Percentiles rank a stretch among this genome's conserved stretches.
These are phyloP conservation scores for Chalcosyrphus nemorum DNA, from an alignment of 2,888 invertebrate species.

Conservation along the genomic window DNA sequence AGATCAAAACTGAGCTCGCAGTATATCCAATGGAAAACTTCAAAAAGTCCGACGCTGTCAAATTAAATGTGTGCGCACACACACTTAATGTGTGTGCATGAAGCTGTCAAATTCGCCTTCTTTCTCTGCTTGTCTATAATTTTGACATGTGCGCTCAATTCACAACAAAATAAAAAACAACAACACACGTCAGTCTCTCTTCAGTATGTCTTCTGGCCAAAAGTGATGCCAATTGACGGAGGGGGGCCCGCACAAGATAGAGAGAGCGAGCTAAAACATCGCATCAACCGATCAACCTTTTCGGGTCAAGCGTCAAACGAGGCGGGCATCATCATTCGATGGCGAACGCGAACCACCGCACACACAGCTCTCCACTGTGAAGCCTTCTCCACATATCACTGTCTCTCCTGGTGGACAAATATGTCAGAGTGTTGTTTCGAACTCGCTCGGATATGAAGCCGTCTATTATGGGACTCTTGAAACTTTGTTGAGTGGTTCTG, in stretches of 20 bases:
- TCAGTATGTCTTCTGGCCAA: slow-evolving; percentile 25
- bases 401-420: slow-evolving; percentile 39
- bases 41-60: slow-evolving; percentile 29
- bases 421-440: slow-evolving; percentile 41
- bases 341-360: slow-evolving; percentile 28
- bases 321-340: slow-evolving; percentile 47
- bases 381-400: slow-evolving; percentile 57
- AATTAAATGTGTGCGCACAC: slow-evolving; percentile 36
- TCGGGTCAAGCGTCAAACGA: slow-evolving; percentile 69
- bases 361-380: slow-evolving; percentile 32
- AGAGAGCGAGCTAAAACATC: slow-evolving; percentile 26
- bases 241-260: slow-evolving; percentile 17
- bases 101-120: slow-evolving; percentile 52
- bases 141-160: slow-evolving; percentile 65
- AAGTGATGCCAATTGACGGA: slow-evolving; percentile 67
- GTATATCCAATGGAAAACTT: slow-evolving; percentile 26
- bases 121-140: slow-evolving; percentile 48
- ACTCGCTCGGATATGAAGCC: slow-evolving; percentile 57
- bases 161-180: slow-evolving; percentile 1
- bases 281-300: slow-evolving; percentile 63
- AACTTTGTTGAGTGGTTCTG: slow-evolving; percentile 63
- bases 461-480: slow-evolving; percentile 58
- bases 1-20: neutral
- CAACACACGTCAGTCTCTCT: slow-evolving; percentile 31
- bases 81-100: slow-evolving; percentile 41